Conservation (phyloP, 2,888 invertebrate genomes). For the Lithophane leautieri region DNA sequence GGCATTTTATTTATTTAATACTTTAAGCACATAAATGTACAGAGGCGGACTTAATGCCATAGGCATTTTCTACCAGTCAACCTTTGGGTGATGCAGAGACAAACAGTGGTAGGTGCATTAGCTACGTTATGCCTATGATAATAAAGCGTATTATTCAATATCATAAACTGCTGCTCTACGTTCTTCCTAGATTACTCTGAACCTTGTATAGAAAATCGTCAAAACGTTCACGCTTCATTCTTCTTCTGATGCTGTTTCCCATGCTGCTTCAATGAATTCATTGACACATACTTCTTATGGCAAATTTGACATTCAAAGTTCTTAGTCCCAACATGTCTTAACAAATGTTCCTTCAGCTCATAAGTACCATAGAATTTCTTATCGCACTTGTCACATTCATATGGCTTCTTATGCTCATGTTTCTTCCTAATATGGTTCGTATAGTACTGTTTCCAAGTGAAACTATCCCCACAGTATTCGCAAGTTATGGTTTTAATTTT, state of each 20-base stretch:
- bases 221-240: background rate
- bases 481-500: conserved; percentile 74
- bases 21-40: too few species aligned
- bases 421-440: conserved; percentile 79
- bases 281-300: conserved; percentile 63
- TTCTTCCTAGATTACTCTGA: background rate
- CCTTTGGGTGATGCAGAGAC: too few species aligned
- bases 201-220: background rate
- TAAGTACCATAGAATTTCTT: conserved; percentile 48
- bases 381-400: conserved; percentile 69
- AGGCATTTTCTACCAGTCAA: too few species aligned
- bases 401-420: conserved; percentile 72
- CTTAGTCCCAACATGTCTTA: conserved; percentile 28
- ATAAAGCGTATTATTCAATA: conserved; percentile 1
- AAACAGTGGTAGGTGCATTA: too few species aligned
- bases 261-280: conserved; percentile 68
- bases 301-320: conserved; percentile 52
- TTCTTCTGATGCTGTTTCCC: conserved; percentile 58
- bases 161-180: background rate
- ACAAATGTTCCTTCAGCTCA: conserved; percentile 51
- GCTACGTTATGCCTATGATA: background rate
- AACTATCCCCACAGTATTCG: conserved; percentile 81
- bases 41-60: too few species aligned
- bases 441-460: conserved; percentile 84
- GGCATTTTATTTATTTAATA: too few species aligned